Base-by-base conservation (phyloP, 2,888 invertebrate species). In the Oxyscelio sp. region DNA sequence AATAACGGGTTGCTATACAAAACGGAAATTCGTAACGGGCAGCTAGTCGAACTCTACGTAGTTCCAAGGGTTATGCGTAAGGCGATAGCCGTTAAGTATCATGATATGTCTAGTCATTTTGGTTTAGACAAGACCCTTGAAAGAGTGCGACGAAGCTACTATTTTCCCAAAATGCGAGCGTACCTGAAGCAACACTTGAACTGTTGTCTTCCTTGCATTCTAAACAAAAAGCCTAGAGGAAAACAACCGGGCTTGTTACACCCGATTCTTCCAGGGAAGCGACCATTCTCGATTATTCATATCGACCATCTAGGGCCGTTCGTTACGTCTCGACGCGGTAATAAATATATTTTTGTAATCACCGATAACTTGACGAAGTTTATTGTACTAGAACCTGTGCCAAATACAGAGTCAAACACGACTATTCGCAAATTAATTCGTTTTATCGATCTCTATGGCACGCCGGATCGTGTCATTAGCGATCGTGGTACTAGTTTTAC, bases 201-300 rank as follows among this genome's bases (percentile, higher is more conserved):
- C 1, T 79, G 73, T 17, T 88, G 86, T 75, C 19, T 87, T n/a
- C 77, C 85, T 9, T 88, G 88, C 58, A 38, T 88, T 11, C 24
- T 73, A 31, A 73, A 40, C 15, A 82, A 83, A 21, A 54, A 40
- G 6, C 54, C 38, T 19, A 63, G 54, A 15, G 87, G 87, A 22
- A 77, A 61, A 45, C 79, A 73, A 21, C 80, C 86, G n/a, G 89
- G 89, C 6, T 74, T 75, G 31, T 31, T 88, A 17, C 80, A 87
- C 19, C 78, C 86, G 8, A 88, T 89, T 45, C 80, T 81, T n/a
- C 75, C 79, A 4, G 88, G 86, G 0, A 24, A 38, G 2, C 74
- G 79, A 54, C 85, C 87, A 2, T 88, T 88, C 17, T 61, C 70
- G 13, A 74, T 65, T 2, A 21, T 87, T 19, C 84, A 87, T 34